Percentiles rank a stretch among this genome's conserved stretches.
phyloP scores from a whole-genome alignment of 1,140 invertebrate species.

The Ephestia elutella region DNA sequence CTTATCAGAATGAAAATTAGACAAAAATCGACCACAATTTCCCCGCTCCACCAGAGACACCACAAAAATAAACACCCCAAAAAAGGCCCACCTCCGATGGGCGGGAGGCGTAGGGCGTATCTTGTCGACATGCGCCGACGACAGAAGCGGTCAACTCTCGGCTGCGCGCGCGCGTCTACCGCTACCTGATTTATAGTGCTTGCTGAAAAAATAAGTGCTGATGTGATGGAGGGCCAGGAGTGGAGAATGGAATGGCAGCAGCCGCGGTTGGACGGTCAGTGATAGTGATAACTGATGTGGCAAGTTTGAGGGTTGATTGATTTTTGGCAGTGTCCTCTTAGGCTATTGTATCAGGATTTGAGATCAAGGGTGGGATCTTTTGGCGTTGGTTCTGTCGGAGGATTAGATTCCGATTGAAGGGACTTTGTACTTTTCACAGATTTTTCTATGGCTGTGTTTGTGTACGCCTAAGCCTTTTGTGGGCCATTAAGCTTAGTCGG shows the following conservation, averaged over 20 bases:
- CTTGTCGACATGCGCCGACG: slow-evolving; percentile 45
- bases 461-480: too few species aligned
- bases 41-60: neutral
- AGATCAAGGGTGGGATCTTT: too few species aligned
- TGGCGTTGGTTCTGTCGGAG: too few species aligned
- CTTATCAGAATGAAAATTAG: too few species aligned
- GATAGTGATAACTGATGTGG: neutral
- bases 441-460: too few species aligned
- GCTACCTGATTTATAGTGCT: slow-evolving; percentile 67
- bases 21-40: neutral
- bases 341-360: too few species aligned
- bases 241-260: slow-evolving; percentile 67
- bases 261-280: slow-evolving; percentile 64
- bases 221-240: slow-evolving; percentile 68
- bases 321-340: neutral
- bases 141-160: slow-evolving; percentile 64
- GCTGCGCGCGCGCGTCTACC: slow-evolving; percentile 56
- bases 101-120: slow-evolving; percentile 47
- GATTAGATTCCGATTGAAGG: too few species aligned
- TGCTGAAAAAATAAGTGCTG: slow-evolving; percentile 68
- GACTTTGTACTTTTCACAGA: too few species aligned
- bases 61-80: neutral
- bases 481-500: too few species aligned
- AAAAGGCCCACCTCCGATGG: slow-evolving; percentile 16
- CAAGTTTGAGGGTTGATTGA: neutral